Evolutionary conservation across 64 coral and sea anemone species (phyloP).

Genomic region (Stichodactyla mertensii): DNA sequence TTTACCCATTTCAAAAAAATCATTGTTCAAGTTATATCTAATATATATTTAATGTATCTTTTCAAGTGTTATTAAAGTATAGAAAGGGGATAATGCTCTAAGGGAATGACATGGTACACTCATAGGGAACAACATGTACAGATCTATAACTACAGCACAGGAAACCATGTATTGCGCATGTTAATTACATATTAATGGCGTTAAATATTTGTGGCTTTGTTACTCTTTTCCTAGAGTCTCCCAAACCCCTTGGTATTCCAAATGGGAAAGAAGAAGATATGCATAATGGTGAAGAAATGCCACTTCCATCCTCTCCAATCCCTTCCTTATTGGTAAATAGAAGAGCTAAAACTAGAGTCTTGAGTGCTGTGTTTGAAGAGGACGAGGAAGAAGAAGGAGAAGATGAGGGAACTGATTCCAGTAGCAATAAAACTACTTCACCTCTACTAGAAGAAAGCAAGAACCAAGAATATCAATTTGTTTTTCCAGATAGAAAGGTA

Average conservation of each 20-base stretch:
- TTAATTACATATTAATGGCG: no score
- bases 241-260: not conserved
- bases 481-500: constrained; percentile 55
- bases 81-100: no score
- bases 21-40: no score
- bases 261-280: not conserved
- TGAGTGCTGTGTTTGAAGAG: constrained; percentile 69
- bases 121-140: no score
- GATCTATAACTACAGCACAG: no score
- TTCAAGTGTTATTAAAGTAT: no score
- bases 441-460: not conserved
- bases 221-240: not conserved
- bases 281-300: not conserved
- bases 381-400: constrained; percentile 11
- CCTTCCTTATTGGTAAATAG: not conserved
- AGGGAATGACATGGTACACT: no score
- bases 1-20: no score
- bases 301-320: not conserved
- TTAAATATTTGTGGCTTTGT: not conserved
- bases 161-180: no score
- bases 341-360: constrained; percentile 42
- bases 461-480: constrained; percentile 33
- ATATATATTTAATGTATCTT: no score
- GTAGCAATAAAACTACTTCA: not conserved
- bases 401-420: constrained; percentile 19